Conservation (phyloP, 2,797 vertebrate species). For the Pseudochromis fuscus region DNA sequence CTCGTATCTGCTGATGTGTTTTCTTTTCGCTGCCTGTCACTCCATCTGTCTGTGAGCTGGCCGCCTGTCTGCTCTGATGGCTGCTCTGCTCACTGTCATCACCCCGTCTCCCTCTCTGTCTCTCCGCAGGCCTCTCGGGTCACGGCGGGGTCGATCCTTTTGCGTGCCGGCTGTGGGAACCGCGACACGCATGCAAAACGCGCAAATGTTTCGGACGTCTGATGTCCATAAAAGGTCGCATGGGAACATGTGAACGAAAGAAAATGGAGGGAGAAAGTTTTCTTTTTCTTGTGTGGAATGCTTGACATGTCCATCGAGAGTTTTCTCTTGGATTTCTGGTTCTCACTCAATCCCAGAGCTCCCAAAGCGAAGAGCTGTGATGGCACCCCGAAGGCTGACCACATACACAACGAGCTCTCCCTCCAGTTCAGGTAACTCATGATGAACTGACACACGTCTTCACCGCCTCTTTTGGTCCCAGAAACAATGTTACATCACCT, state of each 20-base stretch:
- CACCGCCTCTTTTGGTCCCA: constrained; percentile 6
- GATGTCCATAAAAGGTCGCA: constrained; percentile 76
- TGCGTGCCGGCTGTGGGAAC: constrained; percentile 73
- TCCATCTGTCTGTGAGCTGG: constrained; percentile 53
- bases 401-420: neutral
- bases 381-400: neutral
- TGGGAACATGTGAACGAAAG: constrained; percentile 51
- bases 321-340: constrained; percentile 30
- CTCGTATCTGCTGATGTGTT: constrained; percentile 33
- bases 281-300: constrained; percentile 61
- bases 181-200: constrained; percentile 41
- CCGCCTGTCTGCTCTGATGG: constrained; percentile 32
- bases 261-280: constrained; percentile 21
- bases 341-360: constrained; percentile 19
- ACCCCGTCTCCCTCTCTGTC: constrained; percentile 32
- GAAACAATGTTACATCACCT: constrained; percentile 1
- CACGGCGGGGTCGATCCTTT: constrained; percentile 61
- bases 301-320: constrained; percentile 60
- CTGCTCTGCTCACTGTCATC: constrained; percentile 65
- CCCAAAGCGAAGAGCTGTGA: neutral
- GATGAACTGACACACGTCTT: neutral
- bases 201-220: constrained; percentile 46
- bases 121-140: constrained; percentile 67
- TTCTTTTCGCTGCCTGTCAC: constrained; percentile 39
- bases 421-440: neutral